These are phyloP conservation scores for Borostomias antarcticus DNA, from an alignment of 2,797 vertebrate genomes.

Conservation along the genomic window DNA sequence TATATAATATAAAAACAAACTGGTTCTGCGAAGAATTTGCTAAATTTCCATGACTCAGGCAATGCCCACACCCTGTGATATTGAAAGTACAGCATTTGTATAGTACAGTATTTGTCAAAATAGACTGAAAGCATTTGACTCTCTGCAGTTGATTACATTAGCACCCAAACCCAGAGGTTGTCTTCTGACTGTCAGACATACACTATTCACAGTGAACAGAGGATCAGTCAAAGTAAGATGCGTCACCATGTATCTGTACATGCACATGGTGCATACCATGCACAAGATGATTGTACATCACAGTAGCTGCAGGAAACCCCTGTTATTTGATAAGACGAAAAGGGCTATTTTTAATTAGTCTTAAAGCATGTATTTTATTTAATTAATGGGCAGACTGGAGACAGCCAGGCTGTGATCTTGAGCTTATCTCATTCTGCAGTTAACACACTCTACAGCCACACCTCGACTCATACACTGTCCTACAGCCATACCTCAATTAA, in stretches of 20 bases:
- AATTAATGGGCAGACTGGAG: not conserved
- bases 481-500: no score
- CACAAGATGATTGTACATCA: no score
- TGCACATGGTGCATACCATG: no score
- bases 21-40: slow-evolving; percentile 38
- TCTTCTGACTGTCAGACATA: slow-evolving; percentile 44
- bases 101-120: slow-evolving; percentile 67
- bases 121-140: slow-evolving; percentile 43
- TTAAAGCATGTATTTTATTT: not conserved
- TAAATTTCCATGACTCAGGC: slow-evolving; percentile 49
- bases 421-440: no score
- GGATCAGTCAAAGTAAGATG: not conserved
- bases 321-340: not conserved
- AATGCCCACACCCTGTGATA: slow-evolving; percentile 51
- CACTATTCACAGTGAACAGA: slow-evolving; percentile 40
- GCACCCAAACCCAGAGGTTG: slow-evolving; percentile 43
- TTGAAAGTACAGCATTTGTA: no score
- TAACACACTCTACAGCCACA: no score
- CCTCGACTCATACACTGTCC: no score
- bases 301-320: not conserved
- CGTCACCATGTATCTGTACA: slow-evolving; percentile 16
- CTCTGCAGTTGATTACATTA: slow-evolving; percentile 62
- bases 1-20: slow-evolving; percentile 28
- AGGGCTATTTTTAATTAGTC: not conserved
- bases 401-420: not conserved